Base-by-base conservation (phyloP, 2,797 vertebrate genomes). In the Crypturellus tataupa region DNA sequence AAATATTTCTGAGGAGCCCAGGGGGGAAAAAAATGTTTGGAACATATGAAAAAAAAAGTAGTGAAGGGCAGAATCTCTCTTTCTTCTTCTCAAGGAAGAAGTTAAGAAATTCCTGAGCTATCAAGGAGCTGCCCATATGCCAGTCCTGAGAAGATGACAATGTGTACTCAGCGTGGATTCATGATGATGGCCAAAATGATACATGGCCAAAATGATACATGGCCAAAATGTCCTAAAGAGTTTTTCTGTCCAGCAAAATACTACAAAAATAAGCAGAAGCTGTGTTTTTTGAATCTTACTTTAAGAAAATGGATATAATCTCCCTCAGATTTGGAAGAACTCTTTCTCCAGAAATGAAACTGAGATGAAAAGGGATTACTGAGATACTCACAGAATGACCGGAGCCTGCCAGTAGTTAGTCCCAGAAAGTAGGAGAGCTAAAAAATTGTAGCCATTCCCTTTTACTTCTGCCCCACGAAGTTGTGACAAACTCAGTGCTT, bases 261-360 rank as follows among this genome's bases (percentile, higher is more conserved):
- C 73, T 81, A n/a, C 63, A 31, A 59, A 81, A 92, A 63, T 76
- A 65, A 79, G 20, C 24, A 93, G 44, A 91, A 94, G 80, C n/a
- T 10, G 10, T 15, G 53, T 11, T 44, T 81, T 24, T 18, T 49
- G 35, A 82, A 15, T 42, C 40, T 58, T 16, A 58, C 31, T 78
- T 89, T 29, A 85, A 71, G 35, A 42, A 70, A 79, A 70, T 12
- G 31, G 12, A 71, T 18, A 33, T 10, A 84, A 44, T 24, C 29
- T 56, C 53, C 25, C 8, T 17, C 10, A 47, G 29, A 17, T 83
- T 82, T 68, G 39, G 51, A 85, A 85, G 5, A 68, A 10, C 37
- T 89, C n/a, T 27, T 94, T 21, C 44, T 80, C 47, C 64, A 89
- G 31, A 87, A 71, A 73, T 51, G 15, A 56, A 78, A 89, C 25